Percentiles rank a stretch among this genome's conserved stretches.
Conservation (phyloP, 2,888 invertebrate species). For the Marasmarcha lunaedactyla region DNA sequence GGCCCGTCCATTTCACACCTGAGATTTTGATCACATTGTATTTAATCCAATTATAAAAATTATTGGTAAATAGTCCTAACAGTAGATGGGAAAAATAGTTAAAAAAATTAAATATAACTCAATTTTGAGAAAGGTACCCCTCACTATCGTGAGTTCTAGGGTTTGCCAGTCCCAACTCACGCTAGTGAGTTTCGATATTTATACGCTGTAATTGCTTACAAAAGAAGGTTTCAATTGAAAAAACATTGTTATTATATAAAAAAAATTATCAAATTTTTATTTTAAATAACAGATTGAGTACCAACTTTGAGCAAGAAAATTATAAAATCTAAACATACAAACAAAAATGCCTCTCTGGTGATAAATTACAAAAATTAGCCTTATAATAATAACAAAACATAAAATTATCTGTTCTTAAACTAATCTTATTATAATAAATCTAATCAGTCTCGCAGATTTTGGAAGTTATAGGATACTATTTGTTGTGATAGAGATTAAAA, state of each 20-base stretch:
- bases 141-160: slow-evolving; percentile 3
- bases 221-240: neutral
- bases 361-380: neutral
- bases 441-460: slow-evolving; percentile 1
- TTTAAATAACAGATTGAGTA: too few species aligned
- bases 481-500: neutral
- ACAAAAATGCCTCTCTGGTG: too few species aligned
- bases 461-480: neutral
- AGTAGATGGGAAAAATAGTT: slow-evolving; percentile 2
- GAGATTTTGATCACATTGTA: slow-evolving; percentile 12
- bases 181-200: neutral
- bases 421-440: neutral
- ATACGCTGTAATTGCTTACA: neutral
- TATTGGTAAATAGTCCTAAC: neutral
- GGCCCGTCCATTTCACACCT: neutral
- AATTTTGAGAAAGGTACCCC: neutral
- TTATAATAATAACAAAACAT: neutral
- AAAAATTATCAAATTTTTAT: too few species aligned
- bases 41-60: neutral
- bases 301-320: too few species aligned
- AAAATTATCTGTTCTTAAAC: neutral
- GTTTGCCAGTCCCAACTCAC: neutral
- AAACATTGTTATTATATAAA: neutral
- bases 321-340: too few species aligned
- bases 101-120: slow-evolving; percentile 1